A percentile compares a stretch with the other conserved stretches of the same genome.
Conservation (phyloP, 2,113 vertebrate species). For the Seriola rivoliana region DNA sequence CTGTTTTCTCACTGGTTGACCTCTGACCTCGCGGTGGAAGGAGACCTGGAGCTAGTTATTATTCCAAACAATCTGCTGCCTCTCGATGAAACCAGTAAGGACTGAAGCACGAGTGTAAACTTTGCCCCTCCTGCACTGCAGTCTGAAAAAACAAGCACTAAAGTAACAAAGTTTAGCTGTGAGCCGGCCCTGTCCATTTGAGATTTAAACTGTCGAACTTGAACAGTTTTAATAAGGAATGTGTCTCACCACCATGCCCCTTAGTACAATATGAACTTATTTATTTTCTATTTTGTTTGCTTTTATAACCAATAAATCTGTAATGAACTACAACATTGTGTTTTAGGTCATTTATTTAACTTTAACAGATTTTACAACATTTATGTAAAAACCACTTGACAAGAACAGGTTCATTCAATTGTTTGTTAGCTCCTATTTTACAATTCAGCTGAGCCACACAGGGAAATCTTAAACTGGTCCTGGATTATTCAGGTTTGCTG, state of each 20-base stretch:
- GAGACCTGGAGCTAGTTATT: constrained; percentile 38
- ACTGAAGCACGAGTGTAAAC: constrained; percentile 30
- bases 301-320: constrained; percentile 88
- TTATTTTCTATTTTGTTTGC: constrained; percentile 84
- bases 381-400: constrained; percentile 33
- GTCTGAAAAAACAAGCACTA: constrained; percentile 49
- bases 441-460: constrained; percentile 15
- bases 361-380: constrained; percentile 23
- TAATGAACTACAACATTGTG: constrained; percentile 60
- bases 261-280: constrained; percentile 76
- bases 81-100: constrained; percentile 35
- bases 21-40: constrained; percentile 53
- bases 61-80: background rate
- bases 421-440: too few species aligned
- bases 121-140: constrained; percentile 27
- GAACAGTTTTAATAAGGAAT: constrained; percentile 51
- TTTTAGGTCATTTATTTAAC: constrained; percentile 45
- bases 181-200: constrained; percentile 46
- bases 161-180: constrained; percentile 27
- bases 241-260: constrained; percentile 61
- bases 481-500: constrained; percentile 28
- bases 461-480: constrained; percentile 29
- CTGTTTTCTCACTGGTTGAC: constrained; percentile 59
- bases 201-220: constrained; percentile 30
- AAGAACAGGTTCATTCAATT: constrained; percentile 32